A percentile compares a stretch with the other conserved stretches of the same genome.
Conservation (phyloP, 2,888 invertebrate genomes). For the Hesperia comma region DNA sequence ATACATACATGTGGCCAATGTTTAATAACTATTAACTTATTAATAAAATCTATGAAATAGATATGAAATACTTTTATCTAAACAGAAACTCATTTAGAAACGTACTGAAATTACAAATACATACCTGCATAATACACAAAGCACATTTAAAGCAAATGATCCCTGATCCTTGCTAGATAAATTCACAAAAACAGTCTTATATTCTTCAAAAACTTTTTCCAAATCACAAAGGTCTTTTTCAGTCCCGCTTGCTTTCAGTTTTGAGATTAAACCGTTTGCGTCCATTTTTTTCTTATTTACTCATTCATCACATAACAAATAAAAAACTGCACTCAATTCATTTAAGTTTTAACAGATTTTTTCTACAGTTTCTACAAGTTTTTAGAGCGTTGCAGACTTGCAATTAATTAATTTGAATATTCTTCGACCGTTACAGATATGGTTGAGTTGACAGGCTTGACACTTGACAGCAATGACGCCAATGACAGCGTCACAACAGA, state of each 20-base stretch:
- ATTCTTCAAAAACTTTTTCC: conserved; percentile 53
- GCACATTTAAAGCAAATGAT: conserved; percentile 65
- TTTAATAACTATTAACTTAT: no score
- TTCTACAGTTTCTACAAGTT: neutral
- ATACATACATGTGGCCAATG: no score
- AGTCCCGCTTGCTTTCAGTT: conserved; percentile 63
- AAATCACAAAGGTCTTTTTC: conserved; percentile 58
- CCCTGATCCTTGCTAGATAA: conserved; percentile 60
- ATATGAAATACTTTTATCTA: no score
- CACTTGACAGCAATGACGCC: no score
- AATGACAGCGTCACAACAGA: no score
- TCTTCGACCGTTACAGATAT: neutral
- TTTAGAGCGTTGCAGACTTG: neutral
- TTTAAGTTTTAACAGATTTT: conserved; percentile 27
- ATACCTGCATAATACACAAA: conserved; percentile 75
- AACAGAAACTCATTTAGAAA: neutral
- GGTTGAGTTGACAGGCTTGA: no score
- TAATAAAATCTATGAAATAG: no score
- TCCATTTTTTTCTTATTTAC: conserved; percentile 52
- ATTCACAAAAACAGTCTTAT: conserved; percentile 52
- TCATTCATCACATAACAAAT: neutral
- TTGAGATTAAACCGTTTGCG: conserved; percentile 62
- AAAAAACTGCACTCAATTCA: neutral
- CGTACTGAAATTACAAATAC: conserved; percentile 12
- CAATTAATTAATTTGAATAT: neutral